These are phyloP conservation scores for Metridium senile DNA, from an alignment of 92 coral and sea anemone species.

Conservation along the genomic window DNA sequence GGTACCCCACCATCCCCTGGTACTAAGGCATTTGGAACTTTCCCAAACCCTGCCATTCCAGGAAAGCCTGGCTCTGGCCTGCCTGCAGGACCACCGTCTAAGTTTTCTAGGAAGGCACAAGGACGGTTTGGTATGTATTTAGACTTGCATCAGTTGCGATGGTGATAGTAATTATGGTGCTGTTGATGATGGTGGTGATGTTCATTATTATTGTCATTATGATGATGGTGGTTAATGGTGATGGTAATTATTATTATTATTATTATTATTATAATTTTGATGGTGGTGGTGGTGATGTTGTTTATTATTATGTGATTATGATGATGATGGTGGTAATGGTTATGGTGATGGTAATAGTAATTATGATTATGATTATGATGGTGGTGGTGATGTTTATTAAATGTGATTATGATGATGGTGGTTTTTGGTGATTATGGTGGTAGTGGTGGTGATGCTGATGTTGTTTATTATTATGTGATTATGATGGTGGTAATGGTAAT, in stretches of 20 bases:
- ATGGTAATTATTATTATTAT: too few relatives aligned
- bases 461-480: background rate
- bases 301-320: conserved; percentile 7
- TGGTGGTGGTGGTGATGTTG: background rate
- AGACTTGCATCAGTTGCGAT: too few relatives aligned
- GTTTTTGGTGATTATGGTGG: background rate
- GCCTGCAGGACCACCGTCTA: conserved; percentile 72
- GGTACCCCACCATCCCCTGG: conserved; percentile 28
- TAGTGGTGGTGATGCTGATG: background rate
- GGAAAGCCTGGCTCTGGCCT: conserved; percentile 17
- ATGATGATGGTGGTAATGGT: background rate
- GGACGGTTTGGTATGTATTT: conserved; percentile 64
- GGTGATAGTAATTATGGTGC: background rate
- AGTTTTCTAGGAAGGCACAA: conserved; percentile 86
- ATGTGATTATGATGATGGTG: background rate
- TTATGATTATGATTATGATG: background rate
- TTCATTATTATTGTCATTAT: too few relatives aligned
- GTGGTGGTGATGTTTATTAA: background rate
- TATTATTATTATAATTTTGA: background rate
- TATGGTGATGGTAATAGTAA: background rate
- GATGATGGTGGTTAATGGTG: too few relatives aligned
- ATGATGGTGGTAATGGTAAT: background rate
- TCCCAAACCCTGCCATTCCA: conserved; percentile 3
- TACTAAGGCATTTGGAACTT: conserved; percentile 9
- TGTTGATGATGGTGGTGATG: background rate